phyloP scores from a whole-genome alignment of 2,888 invertebrate genomes.

The Polydrusus tereticollis region DNA sequence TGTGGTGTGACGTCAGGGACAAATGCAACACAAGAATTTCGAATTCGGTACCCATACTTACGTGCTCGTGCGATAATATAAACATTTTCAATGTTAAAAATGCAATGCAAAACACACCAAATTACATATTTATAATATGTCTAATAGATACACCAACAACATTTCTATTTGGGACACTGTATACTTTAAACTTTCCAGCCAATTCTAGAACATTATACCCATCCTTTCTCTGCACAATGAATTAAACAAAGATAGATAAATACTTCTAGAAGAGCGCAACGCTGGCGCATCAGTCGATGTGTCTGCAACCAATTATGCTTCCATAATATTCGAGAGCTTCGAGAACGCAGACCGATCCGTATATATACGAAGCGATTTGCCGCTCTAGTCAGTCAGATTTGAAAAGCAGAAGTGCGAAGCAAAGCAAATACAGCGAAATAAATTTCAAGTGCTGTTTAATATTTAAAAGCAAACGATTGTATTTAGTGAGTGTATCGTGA shows the following conservation, averaged over 20 bases:
- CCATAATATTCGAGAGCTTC: background rate
- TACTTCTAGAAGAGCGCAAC: background rate
- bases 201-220: background rate
- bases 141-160: too few relatives aligned
- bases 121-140: background rate
- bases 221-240: background rate
- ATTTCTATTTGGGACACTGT: background rate
- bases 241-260: background rate
- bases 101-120: background rate
- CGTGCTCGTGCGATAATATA: too few relatives aligned
- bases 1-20: too few relatives aligned
- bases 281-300: too few relatives aligned
- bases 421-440: background rate
- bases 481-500: slow-evolving; percentile 58
- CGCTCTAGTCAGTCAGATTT: background rate
- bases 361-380: background rate
- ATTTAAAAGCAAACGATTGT: background rate
- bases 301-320: background rate
- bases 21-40: too few relatives aligned
- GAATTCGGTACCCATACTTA: too few relatives aligned
- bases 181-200: background rate
- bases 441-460: background rate
- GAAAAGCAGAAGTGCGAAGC: background rate
- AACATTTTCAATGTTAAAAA: too few relatives aligned
- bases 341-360: background rate